Evolutionary conservation across 1,140 invertebrate species (phyloP), one percentile per base, ranked within the genome.

Genomic region (Zaprionus africanus): DNA sequence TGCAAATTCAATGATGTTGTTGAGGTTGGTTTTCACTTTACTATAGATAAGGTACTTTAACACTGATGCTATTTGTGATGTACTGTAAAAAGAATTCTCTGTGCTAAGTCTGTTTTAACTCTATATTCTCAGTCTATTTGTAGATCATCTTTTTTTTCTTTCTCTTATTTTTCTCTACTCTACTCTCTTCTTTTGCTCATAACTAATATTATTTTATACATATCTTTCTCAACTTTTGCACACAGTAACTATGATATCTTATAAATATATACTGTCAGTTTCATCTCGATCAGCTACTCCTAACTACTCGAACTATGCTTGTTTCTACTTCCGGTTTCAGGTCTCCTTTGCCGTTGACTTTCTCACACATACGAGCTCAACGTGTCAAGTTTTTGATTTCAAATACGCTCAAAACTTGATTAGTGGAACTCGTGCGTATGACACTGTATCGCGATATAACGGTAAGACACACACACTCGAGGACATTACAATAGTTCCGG

Each of bases 381-480:
- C 84, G 85, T 90, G 84, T 88, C 84, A 88, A 88, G 84, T 88
- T 88, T 88, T 88, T 74, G 75, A 26, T 76, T 85, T 79, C 53
- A 73, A 81, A 87, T 68, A 67, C 49, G 77, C 84, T 78, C 81
- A 88, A 88, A 88, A 88, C 84, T 90, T 88, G 84, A 82, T 73
- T 88, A 81, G 84, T 88, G 81, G 84, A 88, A 88, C 84, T 88
- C 84, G 78, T 36, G 17, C 75, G 85, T 84, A 71, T 43, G 56
- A 64, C 83, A 79, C 63, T 22, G 41, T 17, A 22, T 43, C 49
- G 31, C 31, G 31, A 34, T 34, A 34, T 34, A 11, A 34, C 9
- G 31, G 31, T 11, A 34, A 3, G 3, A 15, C 38, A 34, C 9
- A 38, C 41, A n/a, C n/a, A 41, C 38, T n/a, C 15, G 15, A 6